Base-by-base conservation (phyloP, 2,888 invertebrate species). In the Ptychoptera contaminata region DNA sequence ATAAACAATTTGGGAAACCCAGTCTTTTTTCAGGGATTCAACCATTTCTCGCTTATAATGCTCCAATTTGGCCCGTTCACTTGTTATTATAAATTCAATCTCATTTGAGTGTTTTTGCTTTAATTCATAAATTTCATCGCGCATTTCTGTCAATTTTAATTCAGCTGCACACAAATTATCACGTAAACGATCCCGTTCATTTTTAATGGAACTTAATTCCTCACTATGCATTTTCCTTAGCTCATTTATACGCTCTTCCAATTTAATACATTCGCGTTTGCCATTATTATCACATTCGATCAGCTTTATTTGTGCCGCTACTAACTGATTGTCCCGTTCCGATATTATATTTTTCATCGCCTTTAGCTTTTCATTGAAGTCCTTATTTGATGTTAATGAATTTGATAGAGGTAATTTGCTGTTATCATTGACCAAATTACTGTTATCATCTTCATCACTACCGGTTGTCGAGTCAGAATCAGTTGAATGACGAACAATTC, bases 1-100 rank as follows among this genome's bases (percentile, higher is more conserved):
- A 37, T 73, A 68, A 42, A 73, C 71, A 11, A 67, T 58, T 54
- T 73, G 72, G n/a, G 74, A 71, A 11, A 74, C 58, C 53, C 72
- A 69, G 32, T 73, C 71, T 15, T 67, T 67, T 45, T 73, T 72
- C 47, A 71, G 68, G 23, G 29, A 15, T 16, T 45, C 37, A 3
- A 54, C 41, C 2, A 58, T 45, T 37, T 60, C 55, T 2, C 48
- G 30, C 16, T 56, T 55, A 1, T 55, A 49, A 12, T 54, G 41
- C n/a, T 51, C 47, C 46, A 60, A 46, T 51, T 56, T 49, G 1
- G 52, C 38, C 8, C 51, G 52, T 37, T 65, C 58, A 8, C 56
- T 51, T 15, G 60, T 56, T n/a, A 54, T 42, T 49, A 55, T 49
- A 46, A 53, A 44, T 46, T 56, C 48, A n/a, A 55, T 51, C 37